A percentile compares a stretch with the other conserved stretches of the same genome.
Evolutionary conservation across 2,888 invertebrate species (phyloP).

Genomic region (Cosmopolites sordidus): DNA sequence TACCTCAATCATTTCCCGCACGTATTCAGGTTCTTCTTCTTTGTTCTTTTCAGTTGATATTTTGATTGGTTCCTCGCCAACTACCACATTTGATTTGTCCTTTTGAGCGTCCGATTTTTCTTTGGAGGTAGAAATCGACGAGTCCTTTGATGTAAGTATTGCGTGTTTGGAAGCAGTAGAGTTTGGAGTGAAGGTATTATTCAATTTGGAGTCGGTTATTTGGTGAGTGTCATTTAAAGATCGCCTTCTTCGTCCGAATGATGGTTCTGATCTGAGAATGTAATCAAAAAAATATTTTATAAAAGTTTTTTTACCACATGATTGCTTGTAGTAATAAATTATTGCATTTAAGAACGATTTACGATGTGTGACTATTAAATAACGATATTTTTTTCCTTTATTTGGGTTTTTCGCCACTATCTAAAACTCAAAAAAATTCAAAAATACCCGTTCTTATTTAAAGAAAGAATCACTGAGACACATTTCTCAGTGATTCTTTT

Average conservation of each 20-base stretch:
- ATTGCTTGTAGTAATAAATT: too few species aligned
- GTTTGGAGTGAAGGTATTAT: slow-evolving; percentile 3
- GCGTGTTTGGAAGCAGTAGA: not conserved
- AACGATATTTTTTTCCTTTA: too few species aligned
- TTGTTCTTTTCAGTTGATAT: slow-evolving; percentile 40
- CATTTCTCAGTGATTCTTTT: too few species aligned
- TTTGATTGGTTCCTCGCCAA: slow-evolving; percentile 8
- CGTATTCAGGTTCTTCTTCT: slow-evolving; percentile 65
- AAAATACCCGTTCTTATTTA: too few species aligned
- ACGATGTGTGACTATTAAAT: too few species aligned
- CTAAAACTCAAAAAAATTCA: too few species aligned
- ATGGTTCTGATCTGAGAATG: slow-evolving; percentile 30
- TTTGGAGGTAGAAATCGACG: slow-evolving; percentile 10
- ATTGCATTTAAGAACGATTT: too few species aligned
- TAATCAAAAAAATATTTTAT: too few species aligned
- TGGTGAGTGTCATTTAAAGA: slow-evolving; percentile 21
- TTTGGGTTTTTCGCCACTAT: too few species aligned
- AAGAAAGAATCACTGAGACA: too few species aligned
- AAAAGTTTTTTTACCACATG: too few species aligned
- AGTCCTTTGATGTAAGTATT: slow-evolving; percentile 6
- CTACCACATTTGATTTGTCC: not conserved
- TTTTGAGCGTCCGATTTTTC: slow-evolving; percentile 2
- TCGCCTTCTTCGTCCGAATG: slow-evolving; percentile 25
- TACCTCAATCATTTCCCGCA: slow-evolving; percentile 86
- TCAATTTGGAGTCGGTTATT: not conserved